Evolutionary conservation across 2,113 vertebrate species (phyloP), one percentile per base, ranked within the genome.

Genomic region (Brienomyrus longianalis): DNA sequence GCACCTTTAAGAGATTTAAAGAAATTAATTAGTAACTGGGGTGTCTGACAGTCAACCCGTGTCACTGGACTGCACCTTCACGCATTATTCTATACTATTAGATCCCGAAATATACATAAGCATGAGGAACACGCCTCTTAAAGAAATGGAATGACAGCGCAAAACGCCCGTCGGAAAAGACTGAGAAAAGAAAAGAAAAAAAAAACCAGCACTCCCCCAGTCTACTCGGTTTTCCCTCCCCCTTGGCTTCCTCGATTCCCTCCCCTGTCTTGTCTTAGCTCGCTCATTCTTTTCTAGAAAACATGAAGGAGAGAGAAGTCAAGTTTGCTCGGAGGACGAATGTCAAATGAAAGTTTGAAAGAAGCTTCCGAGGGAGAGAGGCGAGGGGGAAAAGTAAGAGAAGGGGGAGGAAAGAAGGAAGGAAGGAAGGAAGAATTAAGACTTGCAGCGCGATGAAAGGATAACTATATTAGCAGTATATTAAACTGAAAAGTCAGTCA

Each of bases 241-340:
- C 54, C 89, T 43, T 89, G 88, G 91, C 91, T 91, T 92, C 90
- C 92, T 92, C 88, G 45, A 91, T 90, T 88, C 70, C 83, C 83
- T 66, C 86, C 45, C 66, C 86, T 83, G 51, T 59, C 87, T 27
- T 52, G 48, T 21, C 83, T 70, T 66, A 56, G 70, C 91, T 56
- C 84, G 90, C 89, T 74, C 88, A 45, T 86, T 91, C 89, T 87
- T 91, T 89, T 90, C 89, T 27, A 89, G 86, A 91, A 89, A 92
- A 91, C 92, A 93, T 93, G 92, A 92, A 91, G 91, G 91, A 88
- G 70, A 91, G 90, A 88, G 91, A 91, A 89, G 92, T 77, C 88
- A 45, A 83, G 47, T 86, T 89, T 52, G 51, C 90, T 11, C 88
- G 84, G 87, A 35, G 89, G 91, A 88, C 91, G 87, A 89, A 88